These are phyloP conservation scores for Actinernus sp. DNA, from an alignment of 92 coral and sea anemone species.

Conservation along the genomic window DNA sequence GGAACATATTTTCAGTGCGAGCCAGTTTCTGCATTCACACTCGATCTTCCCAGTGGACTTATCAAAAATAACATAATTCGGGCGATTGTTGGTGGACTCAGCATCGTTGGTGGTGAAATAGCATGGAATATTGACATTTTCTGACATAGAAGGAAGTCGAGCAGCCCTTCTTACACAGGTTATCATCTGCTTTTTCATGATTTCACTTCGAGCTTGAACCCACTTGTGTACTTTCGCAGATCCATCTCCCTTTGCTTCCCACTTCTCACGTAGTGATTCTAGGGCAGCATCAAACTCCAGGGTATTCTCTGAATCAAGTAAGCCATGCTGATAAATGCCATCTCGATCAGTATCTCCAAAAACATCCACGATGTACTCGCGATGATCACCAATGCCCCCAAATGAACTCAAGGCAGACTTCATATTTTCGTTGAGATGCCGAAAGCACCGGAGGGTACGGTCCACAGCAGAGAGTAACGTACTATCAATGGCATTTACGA, in stretches of 20 bases:
- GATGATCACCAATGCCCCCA: constrained; percentile 1
- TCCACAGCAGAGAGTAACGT: neutral
- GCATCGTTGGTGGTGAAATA: constrained; percentile 48
- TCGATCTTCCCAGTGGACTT: constrained; percentile 4
- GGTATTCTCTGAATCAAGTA: constrained; percentile 18
- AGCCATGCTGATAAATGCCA: constrained; percentile 22
- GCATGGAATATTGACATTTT: neutral
- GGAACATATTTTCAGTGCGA: constrained; percentile 12
- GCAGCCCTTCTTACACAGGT: constrained; percentile 18
- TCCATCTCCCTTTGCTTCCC: constrained; percentile 5
- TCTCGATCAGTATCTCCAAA: constrained; percentile 10
- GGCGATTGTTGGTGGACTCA: constrained; percentile 34
- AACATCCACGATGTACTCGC: neutral
- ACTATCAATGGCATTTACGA: constrained; percentile 8
- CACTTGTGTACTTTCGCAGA: constrained; percentile 6
- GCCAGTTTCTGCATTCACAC: constrained; percentile 34
- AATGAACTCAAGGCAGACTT: neutral
- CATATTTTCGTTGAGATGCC: constrained; percentile 10
- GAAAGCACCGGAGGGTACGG: constrained; percentile 7
- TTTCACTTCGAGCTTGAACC: neutral
- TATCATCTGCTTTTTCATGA: constrained; percentile 18
- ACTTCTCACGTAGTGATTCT: constrained; percentile 10
- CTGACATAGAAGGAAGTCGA: constrained; percentile 12
- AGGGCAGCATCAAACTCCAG: constrained; percentile 41
- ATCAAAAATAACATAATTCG: constrained; percentile 5